These are phyloP conservation scores for Monopterus albus DNA, from an alignment of 2,113 vertebrate species.

Conservation along the genomic window DNA sequence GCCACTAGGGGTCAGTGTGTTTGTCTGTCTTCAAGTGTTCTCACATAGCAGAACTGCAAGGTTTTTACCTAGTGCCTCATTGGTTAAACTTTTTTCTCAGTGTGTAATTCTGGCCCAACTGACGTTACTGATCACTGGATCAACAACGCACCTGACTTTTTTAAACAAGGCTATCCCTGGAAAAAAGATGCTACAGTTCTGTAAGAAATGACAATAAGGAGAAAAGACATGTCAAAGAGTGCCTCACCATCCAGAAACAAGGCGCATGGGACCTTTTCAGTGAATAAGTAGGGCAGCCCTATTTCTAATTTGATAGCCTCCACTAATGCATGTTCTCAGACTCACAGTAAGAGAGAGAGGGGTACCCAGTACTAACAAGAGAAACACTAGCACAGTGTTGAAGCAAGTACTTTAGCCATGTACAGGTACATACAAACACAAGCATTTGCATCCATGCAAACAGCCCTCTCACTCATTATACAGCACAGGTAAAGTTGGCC, in stretches of 20 bases:
- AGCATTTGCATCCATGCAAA: too few species aligned
- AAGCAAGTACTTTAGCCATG: neutral
- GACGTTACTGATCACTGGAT: constrained; percentile 31
- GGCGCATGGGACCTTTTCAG: constrained; percentile 41
- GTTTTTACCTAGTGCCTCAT: neutral
- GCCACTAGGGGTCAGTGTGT: too few species aligned
- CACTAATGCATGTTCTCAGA: constrained; percentile 42
- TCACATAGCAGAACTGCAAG: neutral
- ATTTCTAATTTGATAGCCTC: constrained; percentile 72
- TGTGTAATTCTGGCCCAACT: neutral
- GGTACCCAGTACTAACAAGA: constrained; percentile 16
- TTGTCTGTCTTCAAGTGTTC: too few species aligned
- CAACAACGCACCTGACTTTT: constrained; percentile 21
- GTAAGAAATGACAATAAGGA: constrained; percentile 46
- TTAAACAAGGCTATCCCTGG: constrained; percentile 11
- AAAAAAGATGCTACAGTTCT: constrained; percentile 41
- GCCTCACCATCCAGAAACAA: constrained; percentile 57
- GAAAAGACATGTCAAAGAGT: constrained; percentile 49
- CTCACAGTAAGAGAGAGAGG: constrained; percentile 22
- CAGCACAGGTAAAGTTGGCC: constrained; percentile 23
- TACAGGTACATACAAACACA: constrained; percentile 4
- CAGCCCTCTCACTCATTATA: constrained; percentile 21
- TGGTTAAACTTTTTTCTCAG: neutral
- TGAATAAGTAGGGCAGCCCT: constrained; percentile 72
- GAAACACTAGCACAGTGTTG: neutral